Evolutionary conservation across 2,113 vertebrate genomes (phyloP).

Genomic region (Tachysurus fulvidraco): DNA sequence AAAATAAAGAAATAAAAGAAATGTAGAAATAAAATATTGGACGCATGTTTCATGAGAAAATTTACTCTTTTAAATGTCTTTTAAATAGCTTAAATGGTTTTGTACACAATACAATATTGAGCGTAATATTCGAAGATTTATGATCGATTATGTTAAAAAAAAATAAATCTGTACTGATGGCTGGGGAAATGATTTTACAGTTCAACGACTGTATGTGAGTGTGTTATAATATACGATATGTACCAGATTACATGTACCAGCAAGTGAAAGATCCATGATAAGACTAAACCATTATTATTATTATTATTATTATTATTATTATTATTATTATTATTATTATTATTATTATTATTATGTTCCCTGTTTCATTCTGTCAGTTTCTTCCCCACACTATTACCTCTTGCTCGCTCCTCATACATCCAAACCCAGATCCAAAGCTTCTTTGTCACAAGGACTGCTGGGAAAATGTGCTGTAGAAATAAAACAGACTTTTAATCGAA

Average conservation of each 20-base stretch:
- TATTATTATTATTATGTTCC: background rate
- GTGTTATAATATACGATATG: too few relatives aligned
- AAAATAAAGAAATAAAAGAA: too few relatives aligned
- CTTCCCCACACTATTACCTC: background rate
- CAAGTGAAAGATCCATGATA: background rate
- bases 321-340: too few relatives aligned
- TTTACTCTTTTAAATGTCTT: too few relatives aligned
- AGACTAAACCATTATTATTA: background rate
- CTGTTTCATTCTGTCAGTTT: background rate
- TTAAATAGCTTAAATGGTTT: background rate
- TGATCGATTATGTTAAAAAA: background rate
- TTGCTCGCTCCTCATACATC: background rate
- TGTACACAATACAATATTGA: background rate
- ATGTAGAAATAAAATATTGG: background rate
- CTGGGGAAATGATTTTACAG: background rate
- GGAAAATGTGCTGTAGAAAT: background rate
- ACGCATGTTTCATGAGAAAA: too few relatives aligned
- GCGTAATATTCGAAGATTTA: background rate
- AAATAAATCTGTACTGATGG: background rate
- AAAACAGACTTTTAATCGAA: background rate
- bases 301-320: too few relatives aligned
- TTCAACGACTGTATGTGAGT: background rate
- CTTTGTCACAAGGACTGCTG: background rate
- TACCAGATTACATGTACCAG: too few relatives aligned
- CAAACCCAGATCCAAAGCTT: background rate